Evolutionary conservation across 2,113 vertebrate species (phyloP).

Genomic region (Pleuronectes platessa): DNA sequence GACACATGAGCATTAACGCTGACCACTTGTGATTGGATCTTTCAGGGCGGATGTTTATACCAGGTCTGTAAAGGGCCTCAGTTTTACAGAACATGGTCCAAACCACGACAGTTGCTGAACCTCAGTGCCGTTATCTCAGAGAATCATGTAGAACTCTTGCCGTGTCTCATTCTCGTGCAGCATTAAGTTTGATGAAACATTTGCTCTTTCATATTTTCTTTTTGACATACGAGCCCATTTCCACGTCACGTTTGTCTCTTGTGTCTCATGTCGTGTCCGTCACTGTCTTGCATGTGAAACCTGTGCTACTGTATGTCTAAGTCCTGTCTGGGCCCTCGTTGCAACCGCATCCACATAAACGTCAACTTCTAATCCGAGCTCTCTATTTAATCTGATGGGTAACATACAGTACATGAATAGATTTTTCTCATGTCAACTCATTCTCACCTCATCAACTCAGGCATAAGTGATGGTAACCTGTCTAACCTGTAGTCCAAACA

Average conservation of each 20-base stretch:
- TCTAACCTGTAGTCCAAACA: constrained; percentile 48
- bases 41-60: not conserved
- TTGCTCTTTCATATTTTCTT: constrained; percentile 45
- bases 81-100: not conserved
- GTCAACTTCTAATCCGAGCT: constrained; percentile 14
- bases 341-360: constrained; percentile 19
- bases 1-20: no score
- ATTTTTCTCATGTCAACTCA: constrained; percentile 68
- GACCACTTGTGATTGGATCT: not conserved
- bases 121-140: not conserved
- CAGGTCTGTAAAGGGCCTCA: not conserved
- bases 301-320: constrained; percentile 76
- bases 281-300: constrained; percentile 54
- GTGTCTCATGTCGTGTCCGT: constrained; percentile 34
- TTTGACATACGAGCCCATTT: constrained; percentile 46
- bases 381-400: constrained; percentile 53
- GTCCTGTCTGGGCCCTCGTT: constrained; percentile 64
- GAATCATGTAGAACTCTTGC: not conserved
- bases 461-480: constrained; percentile 83
- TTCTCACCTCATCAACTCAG: constrained; percentile 76
- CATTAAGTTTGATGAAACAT: constrained; percentile 22
- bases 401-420: constrained; percentile 71
- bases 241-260: constrained; percentile 48
- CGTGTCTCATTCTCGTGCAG: constrained; percentile 9
- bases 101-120: not conserved